Base-by-base conservation (phyloP, 92 coral and sea anemone species). In the Actinernus sp. region DNA sequence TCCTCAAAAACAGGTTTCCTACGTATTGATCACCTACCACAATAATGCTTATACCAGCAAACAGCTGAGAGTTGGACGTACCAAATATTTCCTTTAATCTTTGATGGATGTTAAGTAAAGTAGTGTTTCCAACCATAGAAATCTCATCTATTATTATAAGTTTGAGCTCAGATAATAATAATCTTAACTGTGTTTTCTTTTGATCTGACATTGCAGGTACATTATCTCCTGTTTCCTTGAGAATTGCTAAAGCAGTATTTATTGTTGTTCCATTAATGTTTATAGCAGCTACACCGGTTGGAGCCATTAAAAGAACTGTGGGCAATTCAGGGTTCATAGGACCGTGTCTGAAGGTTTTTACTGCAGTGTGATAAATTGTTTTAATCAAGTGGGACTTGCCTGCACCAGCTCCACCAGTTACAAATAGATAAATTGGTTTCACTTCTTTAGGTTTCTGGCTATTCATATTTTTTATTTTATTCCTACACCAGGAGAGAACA, bases 281-380 rank as follows among this genome's bases (percentile, higher is more conserved):
- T 4, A 80, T 79, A 61, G 79, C 79, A 3, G 86, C 73, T 2
- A 79, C 86, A 28, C 81, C 87, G 44, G 87, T 81, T 62, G 81
- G 87, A 32, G 87, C 87, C 76, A 81, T 81, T 9, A 81, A 19
- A 46, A 79, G 39, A 3, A 71, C 87, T 21, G 92, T 72, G 41
- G 87, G 74, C 27, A 29, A 21, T 50, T 86, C 83, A 33, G 92
- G 88, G 40, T 86, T 86, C n/a, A 31, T 45, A 13, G 49, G 55
- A 0, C 39, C 73, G 48, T 81, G 71, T 81, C 84, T 79, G 25
- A 81, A 80, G 37, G 79, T 86, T 55, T 86, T 86, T 47, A 67
- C 44, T 23, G 29, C 50, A 32, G 79, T 58, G 27, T 68, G 71
- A 43, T 58, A 68, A 17, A 78, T 59, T 57, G 79, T 17, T 23